A percentile compares a stretch with the other conserved stretches of the same genome.
phyloP scores from a whole-genome alignment of 1,140 invertebrate genomes.

The Sweltsa coloradensis region DNA sequence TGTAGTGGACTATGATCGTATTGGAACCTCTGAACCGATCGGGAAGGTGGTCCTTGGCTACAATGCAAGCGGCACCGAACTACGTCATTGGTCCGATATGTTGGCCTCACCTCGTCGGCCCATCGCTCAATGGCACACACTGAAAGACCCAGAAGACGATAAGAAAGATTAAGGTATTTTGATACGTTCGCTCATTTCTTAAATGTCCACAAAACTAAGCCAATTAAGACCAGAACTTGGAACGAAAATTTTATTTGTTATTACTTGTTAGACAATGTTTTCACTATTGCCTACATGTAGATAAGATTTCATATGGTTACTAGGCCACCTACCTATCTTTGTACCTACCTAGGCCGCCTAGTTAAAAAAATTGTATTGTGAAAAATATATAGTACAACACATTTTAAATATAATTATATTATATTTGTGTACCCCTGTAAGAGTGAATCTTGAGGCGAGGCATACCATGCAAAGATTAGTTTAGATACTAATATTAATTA shows the following conservation, averaged over 20 bases:
- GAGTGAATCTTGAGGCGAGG: no score
- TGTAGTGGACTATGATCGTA: conserved; percentile 99
- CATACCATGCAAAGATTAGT: no score
- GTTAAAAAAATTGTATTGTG: conserved; percentile 24
- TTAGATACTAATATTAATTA: no score
- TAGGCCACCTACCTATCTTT: conserved; percentile 17
- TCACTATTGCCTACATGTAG: no score
- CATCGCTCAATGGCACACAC: conserved; percentile 99
- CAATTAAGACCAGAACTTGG: not conserved
- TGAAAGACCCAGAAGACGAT: conserved; percentile 92
- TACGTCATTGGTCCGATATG: conserved; percentile 99
- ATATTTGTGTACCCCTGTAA: no score
- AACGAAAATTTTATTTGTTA: conserved; percentile 7
- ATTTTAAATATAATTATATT: no score
- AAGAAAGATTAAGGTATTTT: conserved; percentile 61
- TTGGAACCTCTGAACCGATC: conserved; percentile 98
- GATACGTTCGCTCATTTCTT: not conserved
- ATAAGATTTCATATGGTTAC: conserved; percentile 22
- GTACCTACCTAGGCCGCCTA: not conserved
- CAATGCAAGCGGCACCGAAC: conserved; percentile 92
- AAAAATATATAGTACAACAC: conserved; percentile 23
- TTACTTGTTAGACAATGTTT: conserved; percentile 20
- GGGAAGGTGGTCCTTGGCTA: conserved; percentile 95
- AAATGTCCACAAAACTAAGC: not conserved
- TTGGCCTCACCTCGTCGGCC: conserved; percentile 93